Base-by-base conservation (phyloP, 2,888 invertebrate species). In the Cryptosula pallasiana region DNA sequence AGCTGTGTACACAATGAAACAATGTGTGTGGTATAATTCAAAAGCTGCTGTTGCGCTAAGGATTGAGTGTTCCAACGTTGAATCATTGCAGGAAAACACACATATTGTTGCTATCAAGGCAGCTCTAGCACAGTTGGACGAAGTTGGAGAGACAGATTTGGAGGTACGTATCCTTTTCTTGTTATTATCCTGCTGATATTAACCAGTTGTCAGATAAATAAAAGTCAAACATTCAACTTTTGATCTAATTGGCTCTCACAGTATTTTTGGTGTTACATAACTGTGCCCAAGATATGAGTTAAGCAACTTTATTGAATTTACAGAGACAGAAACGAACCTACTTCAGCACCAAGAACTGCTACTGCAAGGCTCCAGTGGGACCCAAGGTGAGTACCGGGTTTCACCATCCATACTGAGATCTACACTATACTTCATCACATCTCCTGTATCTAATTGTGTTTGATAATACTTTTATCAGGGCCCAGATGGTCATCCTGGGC, bases 301-400 rank as follows among this genome's bases (percentile, higher is more conserved):
- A 13, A 45, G 45, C 9, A 45, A 13, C 9, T 13, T 20, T 45
- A 9, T 45, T 45, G 16, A 55, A 23, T 16, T 63, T 63, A 13
- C 32, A 63, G 63, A 63, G 63, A n/a, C 27, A 27, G n/a, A 63
- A 63, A n/a, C 2, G 63, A 63, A 29, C 63, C 5, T 63, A 63
- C 63, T 25, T 25, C 32, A 32, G n/a, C 32, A 13, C 32, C 13
- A 63, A 32, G 13, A 63, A 63, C 34, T 63, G 63, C 63, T 63
- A 63, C 63, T 63, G 63, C n/a, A 63, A 63, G n/a, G 63, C 63
- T 13, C 25, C 25, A 27, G 29, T 32, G 32, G 63, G 63, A 63
- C 63, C 63, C 2, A 63, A 63, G 63, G 63, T 63, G 34, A 32
- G 32, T 63, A 5, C n/a, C n/a, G n/a, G n/a, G n/a, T n/a, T n/a